Evolutionary conservation across 2,797 vertebrate genomes (phyloP).

Genomic region (Argya squamiceps): DNA sequence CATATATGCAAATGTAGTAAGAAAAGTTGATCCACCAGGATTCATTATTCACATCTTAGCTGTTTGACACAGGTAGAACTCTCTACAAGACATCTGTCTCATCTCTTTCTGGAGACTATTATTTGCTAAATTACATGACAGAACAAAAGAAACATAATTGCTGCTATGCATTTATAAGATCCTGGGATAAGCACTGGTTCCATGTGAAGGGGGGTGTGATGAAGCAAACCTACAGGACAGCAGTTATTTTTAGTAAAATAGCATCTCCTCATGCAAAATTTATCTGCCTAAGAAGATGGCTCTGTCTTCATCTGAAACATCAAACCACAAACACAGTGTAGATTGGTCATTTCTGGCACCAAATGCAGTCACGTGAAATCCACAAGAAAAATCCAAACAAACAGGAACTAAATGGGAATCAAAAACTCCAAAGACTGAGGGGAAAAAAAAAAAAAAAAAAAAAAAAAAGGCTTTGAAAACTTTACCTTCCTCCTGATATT

Average conservation of each 20-base stretch:
- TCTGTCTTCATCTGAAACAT: background rate
- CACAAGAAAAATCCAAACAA: background rate
- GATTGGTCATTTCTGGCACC: background rate
- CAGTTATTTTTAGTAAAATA: conserved; percentile 5
- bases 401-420: background rate
- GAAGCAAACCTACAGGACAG: conserved; percentile 17
- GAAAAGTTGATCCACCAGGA: background rate
- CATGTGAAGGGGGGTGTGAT: background rate
- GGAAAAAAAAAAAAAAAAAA: no score
- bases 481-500: background rate
- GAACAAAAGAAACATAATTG: conserved; percentile 7
- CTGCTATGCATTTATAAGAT: conserved; percentile 21
- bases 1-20: background rate
- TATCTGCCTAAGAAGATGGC: background rate
- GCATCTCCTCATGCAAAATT: background rate
- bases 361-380: background rate
- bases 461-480: background rate
- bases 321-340: background rate
- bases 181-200: background rate
- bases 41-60: conserved; percentile 21
- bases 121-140: conserved; percentile 48
- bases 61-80: conserved; percentile 32
- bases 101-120: background rate
- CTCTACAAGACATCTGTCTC: conserved; percentile 29
- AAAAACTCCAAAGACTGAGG: background rate